Percentiles rank a stretch among this genome's conserved stretches.
Evolutionary conservation across 2,797 vertebrate genomes (phyloP).

Genomic region (Acanthurus tractus): DNA sequence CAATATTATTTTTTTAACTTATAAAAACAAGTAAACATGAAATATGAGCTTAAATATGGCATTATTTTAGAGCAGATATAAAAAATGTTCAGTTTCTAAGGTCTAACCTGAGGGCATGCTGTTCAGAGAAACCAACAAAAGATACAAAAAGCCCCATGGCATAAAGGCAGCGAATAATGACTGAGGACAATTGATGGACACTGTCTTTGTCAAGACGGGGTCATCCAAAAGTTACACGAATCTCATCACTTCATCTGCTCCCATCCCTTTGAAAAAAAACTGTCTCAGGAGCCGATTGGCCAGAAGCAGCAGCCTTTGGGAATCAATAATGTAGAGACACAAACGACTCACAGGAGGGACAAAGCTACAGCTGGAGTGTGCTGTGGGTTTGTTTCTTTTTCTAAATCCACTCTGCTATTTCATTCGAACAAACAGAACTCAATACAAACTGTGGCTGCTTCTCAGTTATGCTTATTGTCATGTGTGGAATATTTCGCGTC

Average conservation of each 20-base stretch:
- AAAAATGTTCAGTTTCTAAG: slow-evolving; percentile 55
- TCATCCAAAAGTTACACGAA: slow-evolving; percentile 99
- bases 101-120: slow-evolving; percentile 67
- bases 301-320: slow-evolving; percentile 77
- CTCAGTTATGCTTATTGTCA: slow-evolving; percentile 19
- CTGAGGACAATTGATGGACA: slow-evolving; percentile 87
- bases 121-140: slow-evolving; percentile 84
- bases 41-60: not conserved
- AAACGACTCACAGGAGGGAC: slow-evolving; percentile 65
- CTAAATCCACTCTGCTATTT: slow-evolving; percentile 25
- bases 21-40: not conserved
- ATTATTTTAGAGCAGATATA: not conserved
- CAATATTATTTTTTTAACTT: not conserved
- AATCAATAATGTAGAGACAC: slow-evolving; percentile 84
- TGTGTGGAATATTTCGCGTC: slow-evolving; percentile 19
- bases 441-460: not conserved
- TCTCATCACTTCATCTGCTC: slow-evolving; percentile 89
- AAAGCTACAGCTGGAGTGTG: slow-evolving; percentile 56
- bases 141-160: slow-evolving; percentile 84
- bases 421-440: slow-evolving; percentile 1
- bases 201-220: slow-evolving; percentile 95
- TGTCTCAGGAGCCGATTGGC: slow-evolving; percentile 75
- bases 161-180: slow-evolving; percentile 87
- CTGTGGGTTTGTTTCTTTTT: slow-evolving; percentile 24
- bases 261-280: slow-evolving; percentile 70